phyloP scores from a whole-genome alignment of 1,140 invertebrate genomes.

The Triops longicaudatus region DNA sequence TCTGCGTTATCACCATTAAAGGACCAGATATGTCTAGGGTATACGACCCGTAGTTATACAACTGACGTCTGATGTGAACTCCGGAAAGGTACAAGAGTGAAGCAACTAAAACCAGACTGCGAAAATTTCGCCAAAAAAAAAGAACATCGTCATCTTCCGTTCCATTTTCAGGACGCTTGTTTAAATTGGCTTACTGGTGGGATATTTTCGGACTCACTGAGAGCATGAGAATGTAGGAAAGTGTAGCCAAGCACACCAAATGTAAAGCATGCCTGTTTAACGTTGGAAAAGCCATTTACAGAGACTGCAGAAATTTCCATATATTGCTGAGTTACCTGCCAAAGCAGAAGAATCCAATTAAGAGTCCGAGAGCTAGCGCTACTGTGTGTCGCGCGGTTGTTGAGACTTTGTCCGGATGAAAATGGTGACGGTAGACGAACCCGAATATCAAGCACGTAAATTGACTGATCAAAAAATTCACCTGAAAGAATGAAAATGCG shows the following conservation, averaged over 20 bases:
- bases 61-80: constrained; percentile 74
- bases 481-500: constrained; percentile 47
- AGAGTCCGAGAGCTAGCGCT: constrained; percentile 62
- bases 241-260: constrained; percentile 58
- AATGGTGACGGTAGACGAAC: constrained; percentile 58
- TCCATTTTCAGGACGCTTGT: constrained; percentile 22
- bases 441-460: constrained; percentile 63
- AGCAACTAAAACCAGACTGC: constrained; percentile 60
- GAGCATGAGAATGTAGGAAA: constrained; percentile 63
- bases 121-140: constrained; percentile 37
- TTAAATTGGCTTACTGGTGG: constrained; percentile 48
- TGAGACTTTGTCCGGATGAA: constrained; percentile 55
- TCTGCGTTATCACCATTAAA: constrained; percentile 95
- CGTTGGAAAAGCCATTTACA: constrained; percentile 30
- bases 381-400: constrained; percentile 60
- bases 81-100: constrained; percentile 74
- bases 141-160: constrained; percentile 30
- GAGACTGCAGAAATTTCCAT: not conserved
- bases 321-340: constrained; percentile 54
- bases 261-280: constrained; percentile 64
- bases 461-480: constrained; percentile 76
- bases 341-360: constrained; percentile 78
- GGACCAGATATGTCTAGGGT: constrained; percentile 85
- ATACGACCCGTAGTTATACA: constrained; percentile 79
- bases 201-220: constrained; percentile 51